Evolutionary conservation across 1,140 invertebrate species (phyloP).

Genomic region (Ridgeia piscesae): DNA sequence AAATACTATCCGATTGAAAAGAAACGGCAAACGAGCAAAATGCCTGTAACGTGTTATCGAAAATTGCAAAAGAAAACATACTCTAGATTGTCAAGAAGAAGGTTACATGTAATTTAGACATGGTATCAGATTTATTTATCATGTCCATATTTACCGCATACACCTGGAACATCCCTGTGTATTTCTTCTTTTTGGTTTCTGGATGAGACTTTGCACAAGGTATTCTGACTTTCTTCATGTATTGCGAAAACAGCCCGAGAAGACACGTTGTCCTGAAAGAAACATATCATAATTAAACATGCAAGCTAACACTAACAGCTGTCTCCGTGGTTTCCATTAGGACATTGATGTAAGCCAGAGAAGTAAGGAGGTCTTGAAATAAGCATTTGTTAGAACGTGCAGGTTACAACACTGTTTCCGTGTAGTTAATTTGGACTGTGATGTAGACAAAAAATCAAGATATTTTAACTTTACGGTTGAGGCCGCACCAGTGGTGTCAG

Average conservation of each 20-base stretch:
- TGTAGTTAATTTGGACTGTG: no score
- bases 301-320: background rate
- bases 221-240: conserved; percentile 70
- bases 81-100: background rate
- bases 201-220: conserved; percentile 64
- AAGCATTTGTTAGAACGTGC: no score
- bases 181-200: conserved; percentile 56
- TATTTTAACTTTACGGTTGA: no score
- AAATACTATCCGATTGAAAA: no score
- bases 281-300: background rate
- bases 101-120: background rate
- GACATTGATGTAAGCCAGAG: no score
- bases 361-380: no score
- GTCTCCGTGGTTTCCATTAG: no score
- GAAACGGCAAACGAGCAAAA: background rate
- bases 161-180: background rate
- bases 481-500: no score
- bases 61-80: background rate
- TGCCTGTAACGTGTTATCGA: background rate
- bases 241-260: conserved; percentile 81
- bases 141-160: background rate
- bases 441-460: no score
- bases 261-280: conserved; percentile 73
- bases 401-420: no score
- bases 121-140: background rate